Evolutionary conservation across 1,140 invertebrate species (phyloP), one percentile per base, ranked within the genome.

Genomic region (Archegozetes longisetosus): DNA sequence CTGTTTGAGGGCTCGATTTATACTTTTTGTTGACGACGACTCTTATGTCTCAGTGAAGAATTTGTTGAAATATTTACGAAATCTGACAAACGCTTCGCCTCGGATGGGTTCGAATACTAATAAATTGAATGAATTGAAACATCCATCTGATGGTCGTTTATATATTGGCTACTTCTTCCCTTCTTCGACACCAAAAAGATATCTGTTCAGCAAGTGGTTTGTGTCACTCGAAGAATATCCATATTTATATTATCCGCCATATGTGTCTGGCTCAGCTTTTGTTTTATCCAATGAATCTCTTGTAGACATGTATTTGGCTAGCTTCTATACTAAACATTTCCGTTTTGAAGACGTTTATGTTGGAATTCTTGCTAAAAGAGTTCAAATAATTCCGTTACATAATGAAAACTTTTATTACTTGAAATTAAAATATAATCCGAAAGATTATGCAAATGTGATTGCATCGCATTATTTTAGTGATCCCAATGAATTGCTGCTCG

Each of bases 21-120:
- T 88, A 62, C 77, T 92, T 67, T 92, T 93, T 73, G 80, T 85
- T 14, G 89, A 94, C 71, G 90, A 95, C 70, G 90, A 94, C 69
- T 88, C 90, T 74, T 94, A 90, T 70, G 79, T 94, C 23, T 92
- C 88, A 1, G 79, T 84, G 0, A 87, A 85, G 70, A 94, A 93
- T 76, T 74, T 91, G 12, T 70, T 91, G 13, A 75, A 80, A 57
- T 88, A 86, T 70, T 63, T 88, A 2, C 75, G 82, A 59, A 80
- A 85, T 72, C 84, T 84, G 26, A 62, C 62, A 24, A 61, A 62
- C 46, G 57, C 52, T 51, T 55, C 1, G 61, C 29, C 52, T 13
- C 13, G 2, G n/a, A 22, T n/a, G 25, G 2, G 2, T 23, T 20
- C 50, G 17, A 13, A 61, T 28, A 14, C 13, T 60, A n/a, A n/a